These are phyloP conservation scores for Noctilio leporinus DNA, from an alignment of 2,113 vertebrate species.

Conservation along the genomic window DNA sequence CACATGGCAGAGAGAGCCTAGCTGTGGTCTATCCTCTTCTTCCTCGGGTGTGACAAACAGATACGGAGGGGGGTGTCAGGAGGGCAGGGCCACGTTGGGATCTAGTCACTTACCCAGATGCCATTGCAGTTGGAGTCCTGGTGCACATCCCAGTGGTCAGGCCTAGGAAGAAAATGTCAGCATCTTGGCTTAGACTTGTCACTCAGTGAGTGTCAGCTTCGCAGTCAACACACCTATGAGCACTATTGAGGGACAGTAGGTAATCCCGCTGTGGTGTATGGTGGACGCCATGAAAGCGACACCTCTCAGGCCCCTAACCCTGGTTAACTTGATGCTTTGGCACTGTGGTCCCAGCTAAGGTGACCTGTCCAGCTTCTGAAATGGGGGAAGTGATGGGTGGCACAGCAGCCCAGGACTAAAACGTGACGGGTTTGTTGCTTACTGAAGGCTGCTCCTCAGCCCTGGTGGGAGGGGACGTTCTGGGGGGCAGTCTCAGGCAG, in stretches of 20 bases:
- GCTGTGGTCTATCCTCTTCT: not conserved
- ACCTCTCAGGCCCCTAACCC: not conserved
- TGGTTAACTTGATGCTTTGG: not conserved
- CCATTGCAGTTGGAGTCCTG: conserved; percentile 84
- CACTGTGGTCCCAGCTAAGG: not conserved
- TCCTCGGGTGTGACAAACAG: not conserved
- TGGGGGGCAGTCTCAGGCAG: too few relatives aligned
- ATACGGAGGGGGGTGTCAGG: not conserved
- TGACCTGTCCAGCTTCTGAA: not conserved
- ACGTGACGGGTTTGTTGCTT: too few relatives aligned
- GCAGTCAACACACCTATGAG: too few relatives aligned
- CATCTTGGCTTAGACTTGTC: not conserved
- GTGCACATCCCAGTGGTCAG: conserved; percentile 77
- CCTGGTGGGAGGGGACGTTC: not conserved
- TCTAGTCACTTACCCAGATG: conserved; percentile 79
- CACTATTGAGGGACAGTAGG: fast-evolving
- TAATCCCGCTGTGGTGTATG: not conserved
- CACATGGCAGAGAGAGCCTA: not conserved
- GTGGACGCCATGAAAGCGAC: not conserved
- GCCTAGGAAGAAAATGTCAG: conserved; percentile 65
- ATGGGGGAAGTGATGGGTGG: not conserved
- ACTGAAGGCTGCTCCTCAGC: not conserved
- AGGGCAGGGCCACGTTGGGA: not conserved
- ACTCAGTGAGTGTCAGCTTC: not conserved
- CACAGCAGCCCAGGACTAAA: not conserved